phyloP scores from a whole-genome alignment of 2,888 invertebrate genomes.

The Orthosia gracilis region DNA sequence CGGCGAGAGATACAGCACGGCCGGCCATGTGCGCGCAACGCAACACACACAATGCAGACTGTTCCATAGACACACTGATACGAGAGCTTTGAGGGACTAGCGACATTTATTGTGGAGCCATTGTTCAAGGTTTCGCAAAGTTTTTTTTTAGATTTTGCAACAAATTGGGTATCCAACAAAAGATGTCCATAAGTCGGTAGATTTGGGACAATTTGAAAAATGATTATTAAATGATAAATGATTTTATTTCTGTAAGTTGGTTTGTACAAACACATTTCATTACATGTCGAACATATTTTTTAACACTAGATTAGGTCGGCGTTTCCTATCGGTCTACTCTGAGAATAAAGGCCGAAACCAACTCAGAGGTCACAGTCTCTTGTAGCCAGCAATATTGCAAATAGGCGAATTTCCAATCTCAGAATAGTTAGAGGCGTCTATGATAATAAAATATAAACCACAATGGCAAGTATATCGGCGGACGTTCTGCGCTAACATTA shows the following conservation, averaged over 20 bases:
- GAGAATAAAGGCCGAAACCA: too few relatives aligned
- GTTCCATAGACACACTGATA: conserved; percentile 1
- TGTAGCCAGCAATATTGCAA: too few relatives aligned
- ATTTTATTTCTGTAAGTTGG: too few relatives aligned
- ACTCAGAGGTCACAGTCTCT: too few relatives aligned
- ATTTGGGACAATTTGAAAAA: not conserved
- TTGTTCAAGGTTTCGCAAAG: not conserved
- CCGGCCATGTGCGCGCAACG: conserved; percentile 1
- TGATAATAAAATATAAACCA: conserved; percentile 6
- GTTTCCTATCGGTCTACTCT: too few relatives aligned
- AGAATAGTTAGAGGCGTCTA: not conserved
- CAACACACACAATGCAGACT: conserved; percentile 7
- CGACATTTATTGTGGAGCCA: not conserved
- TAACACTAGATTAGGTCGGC: too few relatives aligned
- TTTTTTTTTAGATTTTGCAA: not conserved
- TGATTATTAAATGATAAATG: not conserved
- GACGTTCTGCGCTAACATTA: conserved; percentile 10
- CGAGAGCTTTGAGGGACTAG: not conserved
- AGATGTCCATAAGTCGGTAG: too few relatives aligned
- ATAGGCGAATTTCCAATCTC: not conserved
- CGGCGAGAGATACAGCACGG: conserved; percentile 12
- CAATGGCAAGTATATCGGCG: conserved; percentile 6
- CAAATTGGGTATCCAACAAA: not conserved
- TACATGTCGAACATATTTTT: too few relatives aligned
- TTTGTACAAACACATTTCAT: too few relatives aligned